These are phyloP conservation scores for Cynopterus sphinx DNA, from an alignment of 2,797 vertebrate genomes.

Conservation along the genomic window DNA sequence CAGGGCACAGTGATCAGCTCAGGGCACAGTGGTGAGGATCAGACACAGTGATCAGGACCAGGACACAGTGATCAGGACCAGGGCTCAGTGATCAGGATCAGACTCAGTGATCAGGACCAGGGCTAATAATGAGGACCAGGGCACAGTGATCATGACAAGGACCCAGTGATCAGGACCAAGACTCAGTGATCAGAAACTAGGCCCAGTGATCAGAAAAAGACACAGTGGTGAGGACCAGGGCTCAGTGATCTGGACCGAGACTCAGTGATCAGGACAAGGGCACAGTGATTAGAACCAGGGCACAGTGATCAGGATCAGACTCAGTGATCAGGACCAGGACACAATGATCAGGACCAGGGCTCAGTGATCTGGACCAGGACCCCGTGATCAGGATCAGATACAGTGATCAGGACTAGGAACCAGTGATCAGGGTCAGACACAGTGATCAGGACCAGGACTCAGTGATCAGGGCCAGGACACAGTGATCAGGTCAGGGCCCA, in stretches of 20 bases:
- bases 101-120: not conserved
- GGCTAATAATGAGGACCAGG: too few relatives aligned
- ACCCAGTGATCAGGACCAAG: not conserved
- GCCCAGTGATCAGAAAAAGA: rapidly evolving
- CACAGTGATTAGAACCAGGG: not conserved
- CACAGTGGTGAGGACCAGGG: rapidly evolving
- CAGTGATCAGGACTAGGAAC: not conserved
- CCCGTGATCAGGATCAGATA: not conserved
- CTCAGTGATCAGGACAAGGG: rapidly evolving
- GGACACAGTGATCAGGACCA: not conserved
- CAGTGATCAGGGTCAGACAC: rapidly evolving
- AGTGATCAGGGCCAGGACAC: rapidly evolving
- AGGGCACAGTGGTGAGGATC: not conserved
- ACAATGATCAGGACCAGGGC: not conserved
- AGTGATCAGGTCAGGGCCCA: too few relatives aligned
- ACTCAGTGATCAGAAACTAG: too few relatives aligned
- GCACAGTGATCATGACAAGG: not conserved
- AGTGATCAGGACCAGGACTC: rapidly evolving
- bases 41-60: rapidly evolving
- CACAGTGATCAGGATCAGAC: not conserved
- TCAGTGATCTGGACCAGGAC: not conserved
- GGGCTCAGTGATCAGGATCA: not conserved
- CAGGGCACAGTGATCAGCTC: not conserved
- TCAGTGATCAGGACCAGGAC: not conserved
- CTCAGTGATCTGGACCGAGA: rapidly evolving